phyloP scores from a whole-genome alignment of 2,797 vertebrate species.

The Gymnodraco acuticeps region DNA sequence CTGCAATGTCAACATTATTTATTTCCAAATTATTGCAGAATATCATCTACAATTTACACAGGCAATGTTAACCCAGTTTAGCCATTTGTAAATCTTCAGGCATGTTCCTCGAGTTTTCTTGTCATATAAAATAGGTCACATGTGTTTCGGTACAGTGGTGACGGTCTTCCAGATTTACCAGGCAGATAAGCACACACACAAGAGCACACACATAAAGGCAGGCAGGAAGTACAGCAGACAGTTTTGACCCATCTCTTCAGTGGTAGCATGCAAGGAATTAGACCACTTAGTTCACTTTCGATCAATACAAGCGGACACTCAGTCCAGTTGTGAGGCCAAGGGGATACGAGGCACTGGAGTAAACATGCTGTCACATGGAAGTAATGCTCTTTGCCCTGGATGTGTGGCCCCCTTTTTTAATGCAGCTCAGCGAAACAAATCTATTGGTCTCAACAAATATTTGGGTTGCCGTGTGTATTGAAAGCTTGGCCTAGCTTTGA shows the following conservation, averaged over 20 bases:
- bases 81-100: slow-evolving; percentile 12
- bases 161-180: slow-evolving; percentile 28
- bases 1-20: not conserved
- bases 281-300: slow-evolving; percentile 76
- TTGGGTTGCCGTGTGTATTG: slow-evolving; percentile 57
- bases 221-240: slow-evolving; percentile 44
- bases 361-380: slow-evolving; percentile 80
- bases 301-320: slow-evolving; percentile 77
- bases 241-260: slow-evolving; percentile 56
- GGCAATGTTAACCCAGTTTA: slow-evolving; percentile 1
- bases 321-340: slow-evolving; percentile 57
- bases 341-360: slow-evolving; percentile 72
- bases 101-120: slow-evolving; percentile 21
- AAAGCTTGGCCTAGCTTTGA: slow-evolving; percentile 77
- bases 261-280: slow-evolving; percentile 67
- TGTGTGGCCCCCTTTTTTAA: slow-evolving; percentile 70
- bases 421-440: slow-evolving; percentile 70
- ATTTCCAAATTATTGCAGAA: not conserved
- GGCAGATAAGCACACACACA: slow-evolving; percentile 34
- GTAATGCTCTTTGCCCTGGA: slow-evolving; percentile 75
- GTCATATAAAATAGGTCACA: slow-evolving; percentile 26
- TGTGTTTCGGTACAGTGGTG: slow-evolving; percentile 21
- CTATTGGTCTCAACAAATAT: slow-evolving; percentile 75
- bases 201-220: not conserved
- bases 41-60: slow-evolving; percentile 2